Base-by-base conservation (phyloP, 2,797 vertebrate genomes). In the Acrossocheilus wenchowensis region DNA sequence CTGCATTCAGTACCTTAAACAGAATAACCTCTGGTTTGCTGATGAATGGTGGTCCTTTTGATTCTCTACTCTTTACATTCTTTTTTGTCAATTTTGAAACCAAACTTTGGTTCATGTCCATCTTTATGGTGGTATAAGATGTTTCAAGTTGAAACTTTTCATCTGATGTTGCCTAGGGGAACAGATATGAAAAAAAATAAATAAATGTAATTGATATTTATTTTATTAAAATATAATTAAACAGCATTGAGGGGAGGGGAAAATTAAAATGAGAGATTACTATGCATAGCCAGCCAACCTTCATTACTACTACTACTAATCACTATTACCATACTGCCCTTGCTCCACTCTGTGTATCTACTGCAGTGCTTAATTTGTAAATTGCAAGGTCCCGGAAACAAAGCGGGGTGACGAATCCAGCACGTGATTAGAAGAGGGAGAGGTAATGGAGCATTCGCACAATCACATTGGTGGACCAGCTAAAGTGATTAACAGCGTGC, bases 11-110 rank as follows among this genome's bases (percentile, higher is more conserved):
- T 91, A 98, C 98, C 97, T 98, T 97, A 91, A 99, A 99, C 79
- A 95, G 91, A 88, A 99, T 85, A 86, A 93, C 86, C 7, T 95
- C 93, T 14, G 98, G 98, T 92, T 97, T 98, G 91, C 97, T 97
- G 87, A 94, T 95, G 91, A 99, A 99, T 17, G 96, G 91, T 79
- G 92, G 78, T 0, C 94, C 93, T 88, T 95, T 96, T 26, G 90
- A 83, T 9, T 95, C 94, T 77, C 23, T 94, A 43, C 92, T 94
- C 6, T 92, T 91, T 39, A 78, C 91, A 4, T 83, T 64, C 87
- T 93, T 97, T 89, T 91, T 96, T 87, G 92, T 2, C 93, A 90
- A 12, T 78, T 89, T 88, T 36, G 81, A 81, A 81, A 74, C 45
- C 26, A 78, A 11, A 52, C 72, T 23, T 66, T 39, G 87, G 41